Evolutionary conservation across 2,888 invertebrate species (phyloP).

Genomic region (Chesias legatella): DNA sequence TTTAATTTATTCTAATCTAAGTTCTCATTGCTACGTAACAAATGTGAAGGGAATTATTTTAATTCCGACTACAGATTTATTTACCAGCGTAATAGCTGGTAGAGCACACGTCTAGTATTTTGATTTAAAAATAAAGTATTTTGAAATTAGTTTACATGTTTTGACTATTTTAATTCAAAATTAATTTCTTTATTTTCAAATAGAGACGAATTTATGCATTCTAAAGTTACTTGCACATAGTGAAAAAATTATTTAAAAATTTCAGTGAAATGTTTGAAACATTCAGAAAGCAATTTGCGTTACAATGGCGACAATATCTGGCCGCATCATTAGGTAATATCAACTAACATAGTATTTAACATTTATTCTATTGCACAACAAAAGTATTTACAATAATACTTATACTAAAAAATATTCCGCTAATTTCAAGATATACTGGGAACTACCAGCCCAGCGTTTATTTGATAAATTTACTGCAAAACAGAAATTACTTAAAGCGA

Average conservation of each 20-base stretch:
- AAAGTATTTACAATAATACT: background rate
- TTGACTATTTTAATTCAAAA: too few species aligned
- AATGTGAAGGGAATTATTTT: slow-evolving; percentile 50
- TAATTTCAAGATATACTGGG: too few species aligned
- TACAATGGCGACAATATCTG: slow-evolving; percentile 74
- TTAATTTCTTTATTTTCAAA: background rate
- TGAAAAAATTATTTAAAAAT: too few species aligned
- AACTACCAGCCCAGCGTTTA: too few species aligned
- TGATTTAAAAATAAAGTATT: slow-evolving; percentile 8
- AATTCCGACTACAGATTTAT: slow-evolving; percentile 28
- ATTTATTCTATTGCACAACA: too few species aligned
- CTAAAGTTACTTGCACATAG: too few species aligned
- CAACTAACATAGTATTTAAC: background rate
- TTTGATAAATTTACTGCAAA: too few species aligned
- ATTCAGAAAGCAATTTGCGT: slow-evolving; percentile 47
- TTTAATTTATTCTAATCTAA: slow-evolving; percentile 1
- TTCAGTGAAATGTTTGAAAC: slow-evolving; percentile 37
- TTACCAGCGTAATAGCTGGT: slow-evolving; percentile 36
- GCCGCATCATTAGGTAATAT: slow-evolving; percentile 67
- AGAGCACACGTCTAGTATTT: slow-evolving; percentile 43
- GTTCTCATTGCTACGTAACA: slow-evolving; percentile 31
- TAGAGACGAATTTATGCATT: too few species aligned
- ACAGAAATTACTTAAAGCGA: too few species aligned
- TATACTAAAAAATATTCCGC: too few species aligned
- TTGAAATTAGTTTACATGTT: too few species aligned